Percentiles rank a stretch among this genome's conserved stretches.
phyloP scores from a whole-genome alignment of 2,888 invertebrate genomes.

The Ptycholaimellus sp. region DNA sequence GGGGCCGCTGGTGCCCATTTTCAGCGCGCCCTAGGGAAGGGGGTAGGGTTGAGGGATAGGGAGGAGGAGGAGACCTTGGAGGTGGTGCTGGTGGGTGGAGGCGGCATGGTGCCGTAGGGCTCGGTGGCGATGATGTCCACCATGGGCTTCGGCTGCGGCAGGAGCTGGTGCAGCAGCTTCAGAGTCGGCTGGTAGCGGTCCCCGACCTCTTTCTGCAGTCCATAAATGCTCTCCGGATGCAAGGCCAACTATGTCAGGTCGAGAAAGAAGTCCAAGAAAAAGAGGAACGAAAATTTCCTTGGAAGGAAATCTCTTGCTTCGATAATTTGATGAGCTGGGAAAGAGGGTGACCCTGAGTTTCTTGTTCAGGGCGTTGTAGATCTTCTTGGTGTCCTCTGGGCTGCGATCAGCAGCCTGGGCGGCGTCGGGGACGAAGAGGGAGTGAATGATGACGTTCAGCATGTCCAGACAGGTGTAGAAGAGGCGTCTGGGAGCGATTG shows the following conservation, averaged over 20 bases:
- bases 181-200: conserved; percentile 52
- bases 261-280: not conserved
- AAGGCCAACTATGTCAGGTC: too few relatives aligned
- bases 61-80: not conserved
- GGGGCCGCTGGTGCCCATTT: too few relatives aligned
- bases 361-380: conserved; percentile 80
- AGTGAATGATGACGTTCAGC: conserved; percentile 81
- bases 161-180: conserved; percentile 50
- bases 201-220: conserved; percentile 28
- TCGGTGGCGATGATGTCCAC: conserved; percentile 78
- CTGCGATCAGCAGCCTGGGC: conserved; percentile 27
- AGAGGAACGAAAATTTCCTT: not conserved
- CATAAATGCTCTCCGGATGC: not conserved
- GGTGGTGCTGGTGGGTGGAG: not conserved
- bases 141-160: conserved; percentile 65
- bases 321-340: conserved; percentile 1
- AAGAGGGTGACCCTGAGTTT: conserved; percentile 46
- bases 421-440: conserved; percentile 60
- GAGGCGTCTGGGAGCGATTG: conserved; percentile 42
- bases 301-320: too few relatives aligned
- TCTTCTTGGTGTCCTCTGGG: conserved; percentile 40
- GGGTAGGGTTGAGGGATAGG: too few relatives aligned
- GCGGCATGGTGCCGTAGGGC: conserved; percentile 41
- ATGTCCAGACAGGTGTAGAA: conserved; percentile 89
- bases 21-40: too few relatives aligned